These are phyloP conservation scores for Acrocephalus scirpaceus DNA, from an alignment of 2,797 vertebrate species.

Conservation along the genomic window DNA sequence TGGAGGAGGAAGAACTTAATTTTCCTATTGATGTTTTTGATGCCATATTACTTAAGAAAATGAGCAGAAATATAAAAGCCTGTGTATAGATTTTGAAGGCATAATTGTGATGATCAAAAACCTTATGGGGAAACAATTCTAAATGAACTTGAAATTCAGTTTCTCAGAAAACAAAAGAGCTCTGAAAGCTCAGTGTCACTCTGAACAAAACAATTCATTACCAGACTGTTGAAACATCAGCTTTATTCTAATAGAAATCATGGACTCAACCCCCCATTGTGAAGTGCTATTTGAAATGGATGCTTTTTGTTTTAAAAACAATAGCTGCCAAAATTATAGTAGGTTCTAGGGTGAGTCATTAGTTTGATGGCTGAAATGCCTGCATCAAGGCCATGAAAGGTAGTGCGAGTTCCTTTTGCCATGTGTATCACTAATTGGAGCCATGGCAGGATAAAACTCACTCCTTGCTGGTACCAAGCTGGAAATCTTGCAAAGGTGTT, in stretches of 20 bases:
- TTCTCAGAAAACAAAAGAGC: neutral
- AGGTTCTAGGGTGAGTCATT: neutral
- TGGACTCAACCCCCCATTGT: neutral
- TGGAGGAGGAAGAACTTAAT: neutral
- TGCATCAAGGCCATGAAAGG: neutral
- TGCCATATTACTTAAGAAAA: neutral
- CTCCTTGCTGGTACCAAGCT: neutral
- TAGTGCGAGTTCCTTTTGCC: neutral
- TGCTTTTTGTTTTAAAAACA: neutral
- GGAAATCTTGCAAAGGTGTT: neutral
- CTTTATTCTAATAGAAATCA: neutral
- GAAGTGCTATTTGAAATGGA: neutral
- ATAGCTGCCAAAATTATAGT: neutral
- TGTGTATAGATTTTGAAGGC: neutral
- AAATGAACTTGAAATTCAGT: neutral
- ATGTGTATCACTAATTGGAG: neutral
- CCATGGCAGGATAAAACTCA: neutral
- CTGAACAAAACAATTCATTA: neutral
- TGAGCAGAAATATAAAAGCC: neutral
- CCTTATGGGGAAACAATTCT: neutral
- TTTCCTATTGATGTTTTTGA: neutral
- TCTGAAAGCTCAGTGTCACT: neutral
- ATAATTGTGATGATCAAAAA: neutral
- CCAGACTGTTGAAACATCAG: neutral
- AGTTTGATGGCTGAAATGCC: neutral